phyloP scores from a whole-genome alignment of 1,140 invertebrate genomes.

The Leptopilina clavipes region DNA sequence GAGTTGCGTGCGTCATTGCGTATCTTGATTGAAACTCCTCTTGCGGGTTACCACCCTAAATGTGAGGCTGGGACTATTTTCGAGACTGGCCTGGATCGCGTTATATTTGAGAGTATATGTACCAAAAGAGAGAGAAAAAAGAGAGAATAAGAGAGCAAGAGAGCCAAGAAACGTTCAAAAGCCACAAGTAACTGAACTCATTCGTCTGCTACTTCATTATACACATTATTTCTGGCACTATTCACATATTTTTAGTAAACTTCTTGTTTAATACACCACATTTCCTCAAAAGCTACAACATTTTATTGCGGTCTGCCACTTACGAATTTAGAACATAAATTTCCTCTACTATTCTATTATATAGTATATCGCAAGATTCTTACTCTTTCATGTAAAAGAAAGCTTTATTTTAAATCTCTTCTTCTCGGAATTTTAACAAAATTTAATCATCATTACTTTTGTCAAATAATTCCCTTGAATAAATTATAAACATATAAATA shows the following conservation, averaged over 20 bases:
- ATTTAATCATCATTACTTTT: too few species aligned
- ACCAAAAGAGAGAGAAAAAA: conserved; percentile 5
- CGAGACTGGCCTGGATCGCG: conserved; percentile 56
- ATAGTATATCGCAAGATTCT: too few species aligned
- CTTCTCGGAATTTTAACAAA: too few species aligned
- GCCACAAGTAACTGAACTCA: not conserved
- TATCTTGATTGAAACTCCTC: conserved; percentile 41
- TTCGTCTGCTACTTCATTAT: conserved; percentile 12
- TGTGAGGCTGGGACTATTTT: conserved; percentile 56
- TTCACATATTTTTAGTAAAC: not conserved
- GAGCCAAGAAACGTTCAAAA: conserved; percentile 11
- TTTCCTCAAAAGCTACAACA: too few species aligned
- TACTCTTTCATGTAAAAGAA: too few species aligned
- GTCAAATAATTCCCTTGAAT: too few species aligned
- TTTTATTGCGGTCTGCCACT: not conserved
- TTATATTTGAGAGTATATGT: conserved; percentile 47
- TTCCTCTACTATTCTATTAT: too few species aligned
- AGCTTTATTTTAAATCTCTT: too few species aligned
- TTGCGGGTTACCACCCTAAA: conserved; percentile 51
- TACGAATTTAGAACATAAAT: not conserved
- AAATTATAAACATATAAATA: too few species aligned
- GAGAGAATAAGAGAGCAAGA: too few species aligned
- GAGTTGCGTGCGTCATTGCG: conserved; percentile 41
- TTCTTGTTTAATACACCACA: not conserved
- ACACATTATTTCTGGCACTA: conserved; percentile 21